phyloP scores from a whole-genome alignment of 2,113 vertebrate species.

The Ceyx melanurus region DNA sequence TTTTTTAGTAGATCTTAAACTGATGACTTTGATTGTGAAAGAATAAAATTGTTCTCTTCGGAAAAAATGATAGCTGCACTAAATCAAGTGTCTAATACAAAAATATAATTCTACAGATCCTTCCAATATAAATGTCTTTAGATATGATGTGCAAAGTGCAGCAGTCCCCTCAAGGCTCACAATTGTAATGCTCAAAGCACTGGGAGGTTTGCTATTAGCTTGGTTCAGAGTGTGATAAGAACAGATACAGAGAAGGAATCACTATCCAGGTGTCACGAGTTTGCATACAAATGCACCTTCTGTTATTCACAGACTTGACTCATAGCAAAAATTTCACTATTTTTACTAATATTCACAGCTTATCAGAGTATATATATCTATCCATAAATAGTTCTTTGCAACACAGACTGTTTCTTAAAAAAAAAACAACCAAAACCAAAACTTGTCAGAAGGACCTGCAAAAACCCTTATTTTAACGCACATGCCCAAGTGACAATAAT shows the following conservation, averaged over 20 bases:
- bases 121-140: constrained; percentile 10
- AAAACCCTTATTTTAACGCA: background rate
- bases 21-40: background rate
- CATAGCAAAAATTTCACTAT: background rate
- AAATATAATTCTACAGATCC: constrained; percentile 1
- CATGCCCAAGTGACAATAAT: background rate
- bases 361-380: background rate
- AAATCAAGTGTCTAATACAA: constrained; percentile 32
- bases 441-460: background rate
- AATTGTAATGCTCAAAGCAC: background rate
- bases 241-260: background rate
- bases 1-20: constrained; percentile 38
- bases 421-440: too few species aligned
- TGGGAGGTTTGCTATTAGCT: background rate
- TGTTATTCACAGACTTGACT: background rate
- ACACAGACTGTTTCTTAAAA: background rate
- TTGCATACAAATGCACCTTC: background rate
- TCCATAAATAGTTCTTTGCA: background rate
- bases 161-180: background rate
- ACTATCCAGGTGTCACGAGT: background rate
- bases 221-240: background rate
- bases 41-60: constrained; percentile 19
- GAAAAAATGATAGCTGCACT: background rate
- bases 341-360: background rate
- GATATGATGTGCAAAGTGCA: background rate